Conservation (phyloP, 2,797 vertebrate species). For the Lates japonicus region DNA sequence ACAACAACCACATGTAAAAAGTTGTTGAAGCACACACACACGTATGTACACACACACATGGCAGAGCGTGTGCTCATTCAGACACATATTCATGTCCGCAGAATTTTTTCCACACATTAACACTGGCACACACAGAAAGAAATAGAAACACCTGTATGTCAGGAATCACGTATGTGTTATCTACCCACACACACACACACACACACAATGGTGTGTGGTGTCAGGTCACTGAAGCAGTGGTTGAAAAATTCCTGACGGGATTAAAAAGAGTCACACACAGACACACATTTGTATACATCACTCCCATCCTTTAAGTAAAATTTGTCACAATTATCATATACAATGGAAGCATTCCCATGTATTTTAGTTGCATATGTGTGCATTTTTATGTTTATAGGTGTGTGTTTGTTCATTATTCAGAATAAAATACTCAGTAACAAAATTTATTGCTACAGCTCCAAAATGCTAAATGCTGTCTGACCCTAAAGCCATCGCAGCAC, state of each 20-base stretch:
- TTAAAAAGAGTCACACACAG: conserved; percentile 13
- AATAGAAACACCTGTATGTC: not conserved
- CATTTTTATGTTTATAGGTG: not conserved
- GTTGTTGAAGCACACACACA: conserved; percentile 13
- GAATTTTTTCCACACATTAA: not conserved
- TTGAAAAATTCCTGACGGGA: conserved; percentile 35
- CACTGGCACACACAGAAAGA: not conserved
- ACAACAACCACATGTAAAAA: conserved; percentile 29
- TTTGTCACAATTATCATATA: not conserved
- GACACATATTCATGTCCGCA: not conserved
- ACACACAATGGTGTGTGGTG: not conserved
- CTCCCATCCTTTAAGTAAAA: not conserved
- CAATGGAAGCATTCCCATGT: not conserved
- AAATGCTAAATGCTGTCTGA: conserved; percentile 57
- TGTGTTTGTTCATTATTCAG: not conserved
- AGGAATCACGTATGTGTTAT: not conserved
- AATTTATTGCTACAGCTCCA: conserved; percentile 37
- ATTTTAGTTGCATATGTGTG: not conserved
- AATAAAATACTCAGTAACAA: conserved; percentile 13
- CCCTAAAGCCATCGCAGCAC: conserved; percentile 36
- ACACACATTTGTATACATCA: not conserved
- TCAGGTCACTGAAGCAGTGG: conserved; percentile 7
- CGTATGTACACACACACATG: not conserved
- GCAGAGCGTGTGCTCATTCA: not conserved
- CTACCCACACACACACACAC: not conserved